Evolutionary conservation across 2,888 invertebrate species (phyloP).

Genomic region (Spodoptera littoralis): DNA sequence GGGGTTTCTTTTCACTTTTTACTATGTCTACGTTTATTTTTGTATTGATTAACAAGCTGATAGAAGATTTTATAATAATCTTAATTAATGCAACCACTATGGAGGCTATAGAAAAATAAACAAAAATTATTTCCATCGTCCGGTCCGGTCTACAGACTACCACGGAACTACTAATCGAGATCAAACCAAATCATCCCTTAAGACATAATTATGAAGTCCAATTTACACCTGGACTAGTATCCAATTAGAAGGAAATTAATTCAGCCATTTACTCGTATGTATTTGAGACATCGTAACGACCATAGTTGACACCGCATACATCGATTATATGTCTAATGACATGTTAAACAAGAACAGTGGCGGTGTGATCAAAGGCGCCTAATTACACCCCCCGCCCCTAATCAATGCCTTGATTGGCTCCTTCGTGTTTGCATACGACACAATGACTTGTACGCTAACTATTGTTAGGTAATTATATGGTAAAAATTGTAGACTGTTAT

Average conservation of each 20-base stretch:
- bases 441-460: slow-evolving; percentile 25
- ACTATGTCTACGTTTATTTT: no score
- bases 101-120: no score
- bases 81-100: no score
- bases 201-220: not conserved
- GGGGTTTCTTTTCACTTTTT: not conserved
- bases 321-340: slow-evolving; percentile 69
- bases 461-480: not conserved
- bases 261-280: not conserved
- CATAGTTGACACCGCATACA: slow-evolving; percentile 37
- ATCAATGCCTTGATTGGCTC: slow-evolving; percentile 83
- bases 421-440: slow-evolving; percentile 75
- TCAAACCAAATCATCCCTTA: not conserved
- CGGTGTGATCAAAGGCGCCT: slow-evolving; percentile 83
- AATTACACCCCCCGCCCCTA: slow-evolving; percentile 77
- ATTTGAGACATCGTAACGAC: slow-evolving; percentile 18
- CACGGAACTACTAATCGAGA: not conserved
- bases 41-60: no score
- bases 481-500: no score
- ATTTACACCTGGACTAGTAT: slow-evolving; percentile 4
- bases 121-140: no score
- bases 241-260: slow-evolving; percentile 10
- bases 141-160: no score
- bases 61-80: no score
- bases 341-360: slow-evolving; percentile 78